Base-by-base conservation (phyloP, 2,888 invertebrate species). In the Helicoverpa assulta region DNA sequence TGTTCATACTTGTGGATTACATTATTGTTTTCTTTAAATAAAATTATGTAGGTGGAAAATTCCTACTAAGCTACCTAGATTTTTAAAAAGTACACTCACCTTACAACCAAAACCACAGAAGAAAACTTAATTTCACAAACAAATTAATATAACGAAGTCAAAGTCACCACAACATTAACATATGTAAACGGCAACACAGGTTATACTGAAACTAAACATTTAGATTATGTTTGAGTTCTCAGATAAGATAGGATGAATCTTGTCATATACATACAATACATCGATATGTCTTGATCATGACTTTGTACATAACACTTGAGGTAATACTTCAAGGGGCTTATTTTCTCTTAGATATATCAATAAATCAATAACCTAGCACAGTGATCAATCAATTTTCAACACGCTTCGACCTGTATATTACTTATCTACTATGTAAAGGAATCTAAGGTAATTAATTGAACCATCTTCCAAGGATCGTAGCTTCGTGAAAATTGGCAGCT, bases 181-280 rank as follows among this genome's bases (percentile, higher is more conserved):
- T 54, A 65, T n/a, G 14, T 14, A 16, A 65, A 37, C 37, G 59
- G 43, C 55, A 66, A 66, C 62, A 43, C 37, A 19, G 16, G 57
- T 61, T 47, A 50, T 52, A 76, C 76, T 76, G 51, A 70, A 58
- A 56, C 61, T 61, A 78, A 62, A 51, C 43, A 66, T 56, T 53
- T 50, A 76, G 76, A 78, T 78, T 67, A 76, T 57, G 29, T 77
- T 33, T 10, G 14, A 79, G 76, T 80, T 70, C 70, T 0, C 6
- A 57, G 77, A 80, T 78, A 78, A 78, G 78, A 78, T 80, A 80
- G 54, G 56, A 64, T 75, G 75, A 63, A 80, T 76, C 80, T 80
- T 76, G 76, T 71, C 76, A 65, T 66, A 50, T 54, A 43, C 43
- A 37, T 80, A 76, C 71, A 78, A 50, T 54, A 43, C 43, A 37